phyloP scores from a whole-genome alignment of 2,888 invertebrate genomes.

The Barypeithes pellucidus region DNA sequence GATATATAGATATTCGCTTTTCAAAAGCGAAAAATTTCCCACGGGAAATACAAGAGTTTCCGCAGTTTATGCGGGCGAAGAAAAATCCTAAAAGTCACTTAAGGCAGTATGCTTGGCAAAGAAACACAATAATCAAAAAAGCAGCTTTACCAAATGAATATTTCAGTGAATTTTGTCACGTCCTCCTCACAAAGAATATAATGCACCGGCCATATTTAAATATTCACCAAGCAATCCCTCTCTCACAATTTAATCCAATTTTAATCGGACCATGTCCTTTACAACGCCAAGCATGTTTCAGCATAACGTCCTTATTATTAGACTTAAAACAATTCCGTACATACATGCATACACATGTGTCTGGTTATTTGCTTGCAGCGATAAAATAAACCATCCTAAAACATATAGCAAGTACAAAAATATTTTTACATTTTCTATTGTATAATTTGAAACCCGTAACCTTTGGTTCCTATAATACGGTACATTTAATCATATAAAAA shows the following conservation, averaged over 20 bases:
- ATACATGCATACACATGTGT: neutral
- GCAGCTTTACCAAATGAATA: conserved; percentile 28
- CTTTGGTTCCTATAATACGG: too few relatives aligned
- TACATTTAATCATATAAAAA: too few relatives aligned
- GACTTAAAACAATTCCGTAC: neutral
- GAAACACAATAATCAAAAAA: too few relatives aligned
- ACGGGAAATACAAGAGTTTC: neutral
- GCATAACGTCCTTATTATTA: conserved; percentile 35
- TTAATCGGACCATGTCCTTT: conserved; percentile 41
- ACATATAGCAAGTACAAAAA: too few relatives aligned
- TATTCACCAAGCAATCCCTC: conserved; percentile 48
- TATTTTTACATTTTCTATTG: too few relatives aligned
- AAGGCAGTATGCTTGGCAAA: too few relatives aligned
- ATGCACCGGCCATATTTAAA: conserved; percentile 48
- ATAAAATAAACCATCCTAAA: too few relatives aligned
- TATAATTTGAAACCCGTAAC: too few relatives aligned
- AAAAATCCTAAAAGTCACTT: neutral
- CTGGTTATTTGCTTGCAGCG: too few relatives aligned
- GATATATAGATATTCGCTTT: too few relatives aligned
- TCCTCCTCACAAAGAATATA: conserved; percentile 42
- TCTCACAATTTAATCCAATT: conserved; percentile 49
- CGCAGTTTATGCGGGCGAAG: neutral
- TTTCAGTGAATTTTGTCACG: conserved; percentile 44
- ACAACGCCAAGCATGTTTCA: conserved; percentile 21
- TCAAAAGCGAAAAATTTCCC: neutral